Conservation (phyloP, 2,888 invertebrate genomes). For the Pilophorus perplexus region DNA sequence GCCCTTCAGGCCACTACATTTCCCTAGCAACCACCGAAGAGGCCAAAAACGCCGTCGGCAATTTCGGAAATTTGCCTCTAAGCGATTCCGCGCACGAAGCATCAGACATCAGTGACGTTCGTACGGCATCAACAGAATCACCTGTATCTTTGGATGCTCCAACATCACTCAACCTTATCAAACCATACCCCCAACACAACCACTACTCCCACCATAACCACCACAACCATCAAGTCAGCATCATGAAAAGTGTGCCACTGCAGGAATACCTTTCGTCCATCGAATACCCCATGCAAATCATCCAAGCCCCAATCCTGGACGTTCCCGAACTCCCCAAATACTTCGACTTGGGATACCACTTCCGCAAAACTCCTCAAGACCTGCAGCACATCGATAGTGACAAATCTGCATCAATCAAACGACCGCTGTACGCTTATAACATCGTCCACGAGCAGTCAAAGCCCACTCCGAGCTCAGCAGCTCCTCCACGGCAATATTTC, state of each 20-base stretch:
- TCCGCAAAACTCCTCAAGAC: slow-evolving; percentile 39
- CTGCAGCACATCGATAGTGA: slow-evolving; percentile 39
- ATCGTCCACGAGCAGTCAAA: slow-evolving; percentile 2
- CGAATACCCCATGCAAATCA: slow-evolving; percentile 68
- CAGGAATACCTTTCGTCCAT: slow-evolving; percentile 68
- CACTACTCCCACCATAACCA: too few species aligned
- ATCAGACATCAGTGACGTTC: slow-evolving; percentile 39
- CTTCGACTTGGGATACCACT: slow-evolving; percentile 46
- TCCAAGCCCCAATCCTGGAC: slow-evolving; percentile 68
- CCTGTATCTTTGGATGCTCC: slow-evolving; percentile 19
- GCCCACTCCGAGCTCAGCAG: neutral
- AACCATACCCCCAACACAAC: too few species aligned
- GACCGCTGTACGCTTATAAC: slow-evolving; percentile 14
- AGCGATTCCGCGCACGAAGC: slow-evolving; percentile 46
- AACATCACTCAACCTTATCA: slow-evolving; percentile 4
- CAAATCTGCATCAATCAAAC: slow-evolving; percentile 30
- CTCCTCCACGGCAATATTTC: slow-evolving; percentile 29
- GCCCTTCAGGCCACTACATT: slow-evolving; percentile 8
- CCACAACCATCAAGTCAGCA: slow-evolving; percentile 54
- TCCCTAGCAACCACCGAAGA: slow-evolving; percentile 33
- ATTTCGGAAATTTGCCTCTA: slow-evolving; percentile 45
- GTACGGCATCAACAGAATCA: slow-evolving; percentile 35
- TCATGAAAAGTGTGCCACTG: slow-evolving; percentile 65
- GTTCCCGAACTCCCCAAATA: slow-evolving; percentile 53
- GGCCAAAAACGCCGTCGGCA: slow-evolving; percentile 42